Conservation (phyloP, 2,797 vertebrate species). For the Pangasius larnaudii region DNA sequence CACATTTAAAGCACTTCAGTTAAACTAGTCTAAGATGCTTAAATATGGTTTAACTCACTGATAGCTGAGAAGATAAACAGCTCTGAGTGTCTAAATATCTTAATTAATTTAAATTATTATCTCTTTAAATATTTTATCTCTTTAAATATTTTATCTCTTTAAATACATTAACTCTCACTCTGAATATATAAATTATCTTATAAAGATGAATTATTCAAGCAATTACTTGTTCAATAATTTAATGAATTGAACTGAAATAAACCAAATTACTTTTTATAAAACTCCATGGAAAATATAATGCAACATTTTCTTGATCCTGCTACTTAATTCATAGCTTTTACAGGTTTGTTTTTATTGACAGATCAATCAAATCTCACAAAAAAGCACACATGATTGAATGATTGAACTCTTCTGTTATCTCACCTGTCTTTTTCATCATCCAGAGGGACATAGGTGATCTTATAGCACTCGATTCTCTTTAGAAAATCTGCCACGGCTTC, state of each 20-base stretch:
- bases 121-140: no score
- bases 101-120: background rate
- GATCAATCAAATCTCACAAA: background rate
- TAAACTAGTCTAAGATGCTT: no score
- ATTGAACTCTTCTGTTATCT: slow-evolving; percentile 13
- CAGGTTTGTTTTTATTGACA: background rate
- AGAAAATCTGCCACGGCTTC: slow-evolving; percentile 87
- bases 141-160: no score
- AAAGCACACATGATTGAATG: background rate
- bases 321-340: background rate
- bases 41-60: no score
- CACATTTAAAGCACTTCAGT: no score
- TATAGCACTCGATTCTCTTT: slow-evolving; percentile 89
- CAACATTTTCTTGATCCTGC: background rate
- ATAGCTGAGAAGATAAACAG: no score
- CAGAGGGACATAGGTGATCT: slow-evolving; percentile 83
- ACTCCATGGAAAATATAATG: background rate
- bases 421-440: slow-evolving; percentile 87
- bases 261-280: background rate
- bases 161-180: no score
- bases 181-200: no score
- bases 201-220: no score
- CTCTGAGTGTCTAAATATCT: background rate
- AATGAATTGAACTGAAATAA: no score
- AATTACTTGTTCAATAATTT: no score